These are phyloP conservation scores for Acrocera orbiculus DNA, from an alignment of 2,888 invertebrate species.

Conservation along the genomic window DNA sequence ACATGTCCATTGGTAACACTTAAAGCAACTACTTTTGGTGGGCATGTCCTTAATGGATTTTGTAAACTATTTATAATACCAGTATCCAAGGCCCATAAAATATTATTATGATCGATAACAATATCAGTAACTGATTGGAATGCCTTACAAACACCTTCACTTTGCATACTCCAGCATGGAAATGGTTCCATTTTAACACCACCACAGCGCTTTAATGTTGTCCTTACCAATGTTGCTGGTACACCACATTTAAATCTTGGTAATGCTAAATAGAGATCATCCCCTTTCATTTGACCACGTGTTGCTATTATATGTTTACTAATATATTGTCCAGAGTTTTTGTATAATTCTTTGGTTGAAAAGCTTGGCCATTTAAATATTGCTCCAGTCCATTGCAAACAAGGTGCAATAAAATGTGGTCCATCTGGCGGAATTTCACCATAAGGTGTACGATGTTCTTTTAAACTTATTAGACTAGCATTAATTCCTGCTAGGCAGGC, in stretches of 20 bases:
- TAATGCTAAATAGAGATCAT: slow-evolving; percentile 37
- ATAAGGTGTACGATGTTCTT: slow-evolving; percentile 16
- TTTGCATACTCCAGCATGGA: slow-evolving; percentile 46
- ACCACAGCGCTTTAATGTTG: slow-evolving; percentile 33
- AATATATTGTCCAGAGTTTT: slow-evolving; percentile 37
- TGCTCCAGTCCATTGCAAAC: slow-evolving; percentile 32
- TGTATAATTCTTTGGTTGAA: slow-evolving; percentile 38
- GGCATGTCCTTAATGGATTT: slow-evolving; percentile 43
- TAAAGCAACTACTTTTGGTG: slow-evolving; percentile 50
- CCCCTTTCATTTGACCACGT: slow-evolving; percentile 37
- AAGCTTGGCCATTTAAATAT: slow-evolving; percentile 34
- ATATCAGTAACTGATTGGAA: slow-evolving; percentile 56
- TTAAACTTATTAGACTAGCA: too few species aligned
- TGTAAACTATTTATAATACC: slow-evolving; percentile 52
- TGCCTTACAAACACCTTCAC: slow-evolving; percentile 42
- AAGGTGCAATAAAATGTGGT: slow-evolving; percentile 12
- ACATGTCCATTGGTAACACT: slow-evolving; percentile 41
- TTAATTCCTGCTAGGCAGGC: too few species aligned
- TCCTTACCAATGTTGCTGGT: slow-evolving; percentile 45
- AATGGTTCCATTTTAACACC: slow-evolving; percentile 39
- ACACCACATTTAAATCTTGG: slow-evolving; percentile 45
- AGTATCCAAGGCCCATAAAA: slow-evolving; percentile 54
- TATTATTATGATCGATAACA: slow-evolving; percentile 40
- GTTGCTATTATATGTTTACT: slow-evolving; percentile 42
- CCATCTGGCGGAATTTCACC: slow-evolving; percentile 21